These are phyloP conservation scores for Gracilinanus agilis DNA, from an alignment of 2,113 vertebrate genomes.

Conservation along the genomic window DNA sequence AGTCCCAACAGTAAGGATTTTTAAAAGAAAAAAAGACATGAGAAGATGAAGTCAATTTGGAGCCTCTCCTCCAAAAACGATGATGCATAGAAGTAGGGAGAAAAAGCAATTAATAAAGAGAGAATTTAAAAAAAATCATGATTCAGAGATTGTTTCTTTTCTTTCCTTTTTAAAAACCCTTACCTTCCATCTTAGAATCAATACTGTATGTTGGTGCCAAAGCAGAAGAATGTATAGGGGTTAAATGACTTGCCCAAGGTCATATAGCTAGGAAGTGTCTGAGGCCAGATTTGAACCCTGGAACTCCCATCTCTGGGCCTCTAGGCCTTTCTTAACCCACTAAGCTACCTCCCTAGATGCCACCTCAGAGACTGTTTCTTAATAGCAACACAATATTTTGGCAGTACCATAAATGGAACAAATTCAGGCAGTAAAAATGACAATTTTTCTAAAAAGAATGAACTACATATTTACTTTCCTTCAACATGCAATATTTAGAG, in stretches of 20 bases:
- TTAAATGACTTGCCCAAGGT: too few relatives aligned
- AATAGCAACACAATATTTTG: slow-evolving; percentile 17
- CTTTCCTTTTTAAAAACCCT: too few relatives aligned
- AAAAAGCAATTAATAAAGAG: slow-evolving; percentile 26
- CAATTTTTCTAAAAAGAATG: slow-evolving; percentile 8
- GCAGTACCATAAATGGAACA: slow-evolving; percentile 14
- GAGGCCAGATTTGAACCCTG: too few relatives aligned
- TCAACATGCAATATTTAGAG: slow-evolving; percentile 44
- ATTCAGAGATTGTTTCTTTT: neutral
- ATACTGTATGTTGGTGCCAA: too few relatives aligned
- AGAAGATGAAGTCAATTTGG: slow-evolving; percentile 1
- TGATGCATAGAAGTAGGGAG: slow-evolving; percentile 11
- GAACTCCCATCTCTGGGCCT: too few relatives aligned
- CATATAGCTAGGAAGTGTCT: too few relatives aligned
- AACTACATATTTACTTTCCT: slow-evolving; percentile 20
- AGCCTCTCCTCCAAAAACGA: slow-evolving; percentile 33
- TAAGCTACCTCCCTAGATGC: too few relatives aligned
- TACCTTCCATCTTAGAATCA: too few relatives aligned
- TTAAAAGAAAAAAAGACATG: neutral
- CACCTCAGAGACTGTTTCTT: neutral
- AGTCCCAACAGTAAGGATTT: neutral
- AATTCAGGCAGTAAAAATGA: slow-evolving; percentile 19
- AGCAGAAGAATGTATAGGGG: too few relatives aligned
- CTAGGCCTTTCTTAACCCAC: too few relatives aligned
- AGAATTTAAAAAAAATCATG: slow-evolving; percentile 18